Evolutionary conservation across 2,797 vertebrate genomes (phyloP), one percentile per base, ranked within the genome.

Genomic region (Limnodromus scolopaceus): DNA sequence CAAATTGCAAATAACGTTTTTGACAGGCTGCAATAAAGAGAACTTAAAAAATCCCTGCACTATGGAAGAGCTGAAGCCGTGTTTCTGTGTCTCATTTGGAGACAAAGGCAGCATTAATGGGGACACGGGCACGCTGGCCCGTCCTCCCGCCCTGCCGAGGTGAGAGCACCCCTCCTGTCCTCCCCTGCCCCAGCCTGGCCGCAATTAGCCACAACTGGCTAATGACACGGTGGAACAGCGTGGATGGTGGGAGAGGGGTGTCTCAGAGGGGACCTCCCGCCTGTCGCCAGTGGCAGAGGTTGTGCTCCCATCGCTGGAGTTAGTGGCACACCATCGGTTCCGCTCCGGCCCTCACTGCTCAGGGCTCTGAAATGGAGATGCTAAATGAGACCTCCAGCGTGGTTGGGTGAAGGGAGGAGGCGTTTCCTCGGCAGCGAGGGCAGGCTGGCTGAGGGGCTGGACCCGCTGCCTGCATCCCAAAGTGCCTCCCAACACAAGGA

Each of bases 121-220:
- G 65, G 48, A 34, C 19, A 0, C 0, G 0, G 41, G 27, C 8
- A 4, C 1, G 3, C 22, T 28, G 60, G 16, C 36, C 49, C 0
- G 2, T 0, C 6, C 28, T n/a, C 27, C 4, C 3, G 36, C 19
- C 28, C 22, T 6, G n/a, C 10, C 1, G 23, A 19, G n/a, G 7
- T n/a, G 55, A 0, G 6, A 9, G 53, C 1, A 3, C 27, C 64
- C 49, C 45, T 25, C 39, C 58, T 6, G 36, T 17, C 10, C 3
- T 9, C 48, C 2, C 30, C 18, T 46, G 57, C 12, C 10, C 27
- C 36, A 13, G 48, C n/a, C 2, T 11, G 16, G 3, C 13, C 11
- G 25, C 57, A 41, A 0, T 11, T 19, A 17, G 38, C 30, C 16
- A 25, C 27, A 48, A 13, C 38, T 34, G 48, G 5, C n/a, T 22